Conservation (phyloP, 1,140 invertebrate species). For the Drosophila ficusphila region DNA sequence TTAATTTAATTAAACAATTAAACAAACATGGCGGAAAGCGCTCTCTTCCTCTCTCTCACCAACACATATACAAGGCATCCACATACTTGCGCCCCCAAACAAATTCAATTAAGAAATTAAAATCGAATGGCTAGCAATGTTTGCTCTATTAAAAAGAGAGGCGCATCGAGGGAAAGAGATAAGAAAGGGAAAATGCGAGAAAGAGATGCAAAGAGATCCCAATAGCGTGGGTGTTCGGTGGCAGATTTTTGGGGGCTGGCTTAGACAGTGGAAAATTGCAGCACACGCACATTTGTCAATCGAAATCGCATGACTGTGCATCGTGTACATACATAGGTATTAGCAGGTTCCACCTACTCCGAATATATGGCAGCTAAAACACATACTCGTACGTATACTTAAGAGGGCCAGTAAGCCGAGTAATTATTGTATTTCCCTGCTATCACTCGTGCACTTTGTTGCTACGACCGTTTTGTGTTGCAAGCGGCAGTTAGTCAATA, state of each 20-base stretch:
- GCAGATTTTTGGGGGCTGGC: constrained; percentile 7
- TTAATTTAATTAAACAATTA: constrained; percentile 82
- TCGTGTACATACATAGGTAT: constrained; percentile 4
- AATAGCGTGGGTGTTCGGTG: not conserved
- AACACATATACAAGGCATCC: constrained; percentile 1
- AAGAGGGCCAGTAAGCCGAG: constrained; percentile 17
- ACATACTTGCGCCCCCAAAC: constrained; percentile 38
- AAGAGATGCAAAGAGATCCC: not conserved
- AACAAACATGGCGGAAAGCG: constrained; percentile 64
- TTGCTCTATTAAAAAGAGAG: constrained; percentile 17
- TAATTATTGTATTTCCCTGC: constrained; percentile 34
- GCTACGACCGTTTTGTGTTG: constrained; percentile 27
- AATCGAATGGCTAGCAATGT: constrained; percentile 34
- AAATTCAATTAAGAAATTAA: constrained; percentile 79
- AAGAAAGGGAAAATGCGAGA: not conserved
- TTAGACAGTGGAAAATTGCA: constrained; percentile 49
- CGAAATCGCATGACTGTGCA: constrained; percentile 30
- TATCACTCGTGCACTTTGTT: constrained; percentile 6
- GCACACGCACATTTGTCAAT: constrained; percentile 69
- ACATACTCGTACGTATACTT: constrained; percentile 29
- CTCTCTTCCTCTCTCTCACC: constrained; percentile 9
- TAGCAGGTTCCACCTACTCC: not conserved
- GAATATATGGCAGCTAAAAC: constrained; percentile 10
- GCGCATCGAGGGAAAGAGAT: not conserved
- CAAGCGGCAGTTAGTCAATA: constrained; percentile 69